Evolutionary conservation across 2,113 vertebrate species (phyloP), one percentile per base, ranked within the genome.

Genomic region (Anser cygnoides): DNA sequence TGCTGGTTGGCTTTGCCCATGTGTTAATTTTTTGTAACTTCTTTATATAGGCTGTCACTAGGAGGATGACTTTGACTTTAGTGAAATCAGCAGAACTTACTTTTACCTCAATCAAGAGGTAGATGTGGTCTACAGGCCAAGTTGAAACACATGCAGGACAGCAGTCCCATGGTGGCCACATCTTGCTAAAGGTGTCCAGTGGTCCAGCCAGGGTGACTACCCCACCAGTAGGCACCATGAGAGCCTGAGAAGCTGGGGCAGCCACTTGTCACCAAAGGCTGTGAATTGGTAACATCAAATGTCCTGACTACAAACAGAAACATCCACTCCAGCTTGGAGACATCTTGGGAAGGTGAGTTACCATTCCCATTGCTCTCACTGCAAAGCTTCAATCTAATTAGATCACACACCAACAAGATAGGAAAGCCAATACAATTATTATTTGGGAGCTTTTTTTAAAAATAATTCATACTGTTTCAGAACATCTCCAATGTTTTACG

Each of bases 141-240:
- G 55, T 10, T 66, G 46, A 19, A 13, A 46, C 43, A 49, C 0
- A 1, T 25, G 23, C 8, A 43, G 70, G 33, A 44, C 33, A 67
- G 13, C 0, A 1, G n/a, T 66, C n/a, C 58, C 61, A 18, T 2
- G 14, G 63, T 13, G 37, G 33, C 31, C 33, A 21, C 55, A 6
- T 9, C 23, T 80, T 62, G 49, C n/a, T 77, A 11, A 35, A 29
- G 66, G 70, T 5, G 10, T 22, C 16, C 12, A 4, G 3, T 29
- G 14, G 39, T n/a, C 26, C 84, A 71, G 44, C 35, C 68, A 35
- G 44, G 61, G 55, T 0, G 0, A 20, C 13, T 61, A 31, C 13
- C 0, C 1, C 6, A 39, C 43, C 26, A 25, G 14, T 14, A 77
- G 33, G 58, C 52, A 10, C 13, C 17, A 2, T 2, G 41, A 52